Percentiles rank a stretch among this genome's conserved stretches.
Conservation (phyloP, 2,888 invertebrate genomes). For the Ommatoiulus sabulosus region DNA sequence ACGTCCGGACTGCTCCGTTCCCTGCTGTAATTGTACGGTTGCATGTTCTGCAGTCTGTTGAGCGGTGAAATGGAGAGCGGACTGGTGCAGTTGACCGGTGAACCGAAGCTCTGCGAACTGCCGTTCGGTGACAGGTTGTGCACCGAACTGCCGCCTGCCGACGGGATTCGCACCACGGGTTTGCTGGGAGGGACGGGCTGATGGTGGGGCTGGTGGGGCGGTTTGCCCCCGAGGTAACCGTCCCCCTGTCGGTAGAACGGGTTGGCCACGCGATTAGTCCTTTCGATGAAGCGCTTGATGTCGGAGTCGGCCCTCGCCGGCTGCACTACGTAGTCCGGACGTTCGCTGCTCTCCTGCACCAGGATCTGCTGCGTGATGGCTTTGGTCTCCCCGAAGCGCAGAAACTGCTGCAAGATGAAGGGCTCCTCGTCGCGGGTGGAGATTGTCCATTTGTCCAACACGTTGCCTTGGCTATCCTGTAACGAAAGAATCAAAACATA, state of each 20-base stretch:
- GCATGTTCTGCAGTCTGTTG: conserved; percentile 93
- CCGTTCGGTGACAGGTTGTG: conserved; percentile 62
- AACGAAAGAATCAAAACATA: conserved; percentile 65
- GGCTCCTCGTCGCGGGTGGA: conserved; percentile 90
- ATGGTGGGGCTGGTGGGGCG: conserved; percentile 62
- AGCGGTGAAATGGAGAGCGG: conserved; percentile 81
- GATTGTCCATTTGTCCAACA: conserved; percentile 89
- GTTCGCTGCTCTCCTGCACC: conserved; percentile 66
- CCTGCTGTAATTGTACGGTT: conserved; percentile 92
- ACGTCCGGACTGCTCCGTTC: conserved; percentile 62
- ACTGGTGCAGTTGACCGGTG: conserved; percentile 65
- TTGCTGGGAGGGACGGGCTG: conserved; percentile 65
- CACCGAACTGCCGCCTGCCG: conserved; percentile 54
- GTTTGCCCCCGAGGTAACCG: conserved; percentile 60
- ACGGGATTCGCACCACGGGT: conserved; percentile 60
- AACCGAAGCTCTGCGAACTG: conserved; percentile 61
- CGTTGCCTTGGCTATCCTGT: conserved; percentile 84
- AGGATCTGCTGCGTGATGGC: conserved; percentile 79
- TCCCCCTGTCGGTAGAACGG: conserved; percentile 60
- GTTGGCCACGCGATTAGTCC: conserved; percentile 64
- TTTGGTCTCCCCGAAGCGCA: conserved; percentile 89
- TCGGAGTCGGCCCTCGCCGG: conserved; percentile 69
- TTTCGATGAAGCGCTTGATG: conserved; percentile 73
- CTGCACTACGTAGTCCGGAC: conserved; percentile 62
- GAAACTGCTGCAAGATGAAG: conserved; percentile 90